A percentile compares a stretch with the other conserved stretches of the same genome.
Evolutionary conservation across 2,888 invertebrate species (phyloP).

Genomic region (Antitype chi): DNA sequence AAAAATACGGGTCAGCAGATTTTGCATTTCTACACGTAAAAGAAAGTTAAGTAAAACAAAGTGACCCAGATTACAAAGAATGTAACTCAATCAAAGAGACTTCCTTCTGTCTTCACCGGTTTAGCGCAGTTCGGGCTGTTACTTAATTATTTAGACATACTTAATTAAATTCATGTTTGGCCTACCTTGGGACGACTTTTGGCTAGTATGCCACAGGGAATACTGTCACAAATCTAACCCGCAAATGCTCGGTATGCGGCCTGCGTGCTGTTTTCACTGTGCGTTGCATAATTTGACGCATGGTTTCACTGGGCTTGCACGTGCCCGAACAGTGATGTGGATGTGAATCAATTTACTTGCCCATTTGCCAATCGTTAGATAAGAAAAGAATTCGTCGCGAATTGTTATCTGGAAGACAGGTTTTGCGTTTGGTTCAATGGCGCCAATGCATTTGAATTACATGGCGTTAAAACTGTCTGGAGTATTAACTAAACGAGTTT

Average conservation of each 20-base stretch:
- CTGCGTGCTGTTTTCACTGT: conserved; percentile 77
- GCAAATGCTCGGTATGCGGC: conserved; percentile 67
- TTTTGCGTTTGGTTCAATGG: conserved; percentile 27
- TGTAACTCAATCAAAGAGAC: conserved; percentile 9
- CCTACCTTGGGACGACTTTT: conserved; percentile 34
- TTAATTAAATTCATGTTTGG: conserved; percentile 13
- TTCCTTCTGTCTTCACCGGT: conserved; percentile 9
- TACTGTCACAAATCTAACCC: conserved; percentile 66
- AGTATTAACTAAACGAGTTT: conserved; percentile 1
- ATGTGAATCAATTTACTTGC: conserved; percentile 65
- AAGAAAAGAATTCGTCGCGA: conserved; percentile 38
- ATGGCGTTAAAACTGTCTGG: not conserved
- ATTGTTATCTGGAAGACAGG: conserved; percentile 30
- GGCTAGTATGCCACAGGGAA: conserved; percentile 45
- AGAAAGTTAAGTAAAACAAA: conserved; percentile 45
- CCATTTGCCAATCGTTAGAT: conserved; percentile 61
- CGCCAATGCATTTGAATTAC: not conserved
- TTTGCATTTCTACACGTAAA: conserved; percentile 31
- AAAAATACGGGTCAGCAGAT: conserved; percentile 10
- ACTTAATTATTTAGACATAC: conserved; percentile 31
- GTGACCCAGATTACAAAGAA: conserved; percentile 27
- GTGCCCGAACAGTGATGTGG: conserved; percentile 65
- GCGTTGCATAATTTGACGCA: conserved; percentile 80
- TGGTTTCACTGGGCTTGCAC: conserved; percentile 72
- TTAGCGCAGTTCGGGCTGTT: not conserved